Evolutionary conservation across 1,140 invertebrate genomes (phyloP), one percentile per base, ranked within the genome.

Genomic region (Reticulitermes speratus): DNA sequence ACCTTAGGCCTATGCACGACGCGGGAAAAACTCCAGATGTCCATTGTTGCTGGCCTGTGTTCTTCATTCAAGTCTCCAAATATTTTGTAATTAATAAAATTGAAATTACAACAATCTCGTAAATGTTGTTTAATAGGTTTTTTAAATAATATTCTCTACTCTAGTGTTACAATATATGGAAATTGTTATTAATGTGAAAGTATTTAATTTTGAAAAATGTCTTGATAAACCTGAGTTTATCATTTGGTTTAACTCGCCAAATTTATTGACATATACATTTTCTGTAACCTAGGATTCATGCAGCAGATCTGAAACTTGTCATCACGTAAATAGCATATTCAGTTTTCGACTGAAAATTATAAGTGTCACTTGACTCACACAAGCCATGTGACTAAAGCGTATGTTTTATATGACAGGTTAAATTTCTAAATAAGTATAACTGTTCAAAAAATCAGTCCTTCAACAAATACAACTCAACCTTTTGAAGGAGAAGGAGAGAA

Each of bases 21-120:
- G 83, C 21, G 83, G 45, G 44, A 82, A n/a, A 44, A 52, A 87
- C 69, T 87, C 86, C 86, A 87, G 86, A 87, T 87, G 86, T 75
- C 86, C 86, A 84, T 87, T 87, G 86, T 87, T 86, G 86, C 82
- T 55, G 82, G 45, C 86, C 85, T 81, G 65, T 75, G 65, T 75
- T 75, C 65, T 75, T 23, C 44, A 48, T 25, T 44, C 82, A 83
- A 38, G 32, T 83, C 44, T 38, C 14, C 38, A 30, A 82, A 82
- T 21, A 82, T 30, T 82, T 82, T 82, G 19, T 8, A 83, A 32
- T 83, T 44, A 44, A 83, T 44, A 83, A 83, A 83, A 83, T 65
- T 21, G 7, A 83, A 83, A 83, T 16, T 83, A 83, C 2, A 83
- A 32, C 1, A 83, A n/a, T 44, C 23, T 2, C 14, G 44, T 83